Base-by-base conservation (phyloP, 2,888 invertebrate genomes). In the Andricus quercusramuli region DNA sequence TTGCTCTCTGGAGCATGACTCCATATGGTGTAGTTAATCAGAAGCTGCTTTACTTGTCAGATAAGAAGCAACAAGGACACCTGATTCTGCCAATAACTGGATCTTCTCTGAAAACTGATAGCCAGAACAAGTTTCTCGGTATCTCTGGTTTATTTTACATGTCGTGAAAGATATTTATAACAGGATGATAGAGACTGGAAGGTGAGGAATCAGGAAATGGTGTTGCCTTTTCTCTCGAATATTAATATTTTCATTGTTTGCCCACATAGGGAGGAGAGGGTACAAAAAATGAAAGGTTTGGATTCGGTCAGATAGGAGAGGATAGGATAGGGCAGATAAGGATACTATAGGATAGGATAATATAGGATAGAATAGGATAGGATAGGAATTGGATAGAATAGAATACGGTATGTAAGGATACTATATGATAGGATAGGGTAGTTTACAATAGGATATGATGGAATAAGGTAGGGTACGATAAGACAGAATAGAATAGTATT, bases 151-250 rank as follows among this genome's bases (percentile, higher is more conserved):
- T 37, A 70, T 47, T 29, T 29, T 70, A 22, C 13, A 3, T 20
- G 37, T 37, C 13, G 15, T 1, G 17, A 15, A 47, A 17, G 47
- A 68, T 68, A 68, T 47, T 13, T 25, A 9, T 15, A 29, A 22
- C 15, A 44, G 25, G 70, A 70, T 70, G 32, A 20, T 11, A 3
- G 32, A 29, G 20, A 44, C 5, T n/a, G 0, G 5, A 29, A 17
- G 66, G 11, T n/a, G 32, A 47, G 29, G n/a, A 74, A 74, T 29
- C 8, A 44, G 22, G 1, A 44, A n/a, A 22, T 44, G 25, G 80
- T 85, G 84, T 85, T 85, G 83, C 84, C 83, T 81, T 85, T 85
- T 80, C 84, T 85, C 85, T 85, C 82, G 82, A 85, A 81, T 84
- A 74, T 9, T 78, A 77, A 67, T 77, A 78, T 66, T 81, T 84